Conservation (phyloP, 2,888 invertebrate genomes). For the Thecocarcelia acutangulata region DNA sequence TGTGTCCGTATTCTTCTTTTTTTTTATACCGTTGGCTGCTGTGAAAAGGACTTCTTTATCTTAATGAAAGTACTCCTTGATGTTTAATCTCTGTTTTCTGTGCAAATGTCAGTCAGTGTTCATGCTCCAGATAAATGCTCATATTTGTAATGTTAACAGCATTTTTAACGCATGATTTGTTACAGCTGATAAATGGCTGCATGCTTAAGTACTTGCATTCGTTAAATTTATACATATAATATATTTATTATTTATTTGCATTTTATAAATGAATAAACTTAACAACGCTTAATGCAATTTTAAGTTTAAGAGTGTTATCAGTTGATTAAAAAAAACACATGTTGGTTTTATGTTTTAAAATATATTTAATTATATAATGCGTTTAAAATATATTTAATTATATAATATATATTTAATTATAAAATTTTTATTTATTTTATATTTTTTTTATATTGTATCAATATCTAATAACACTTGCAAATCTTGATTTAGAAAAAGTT, state of each 20-base stretch:
- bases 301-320: not conserved
- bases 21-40: constrained; percentile 50
- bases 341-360: too few species aligned
- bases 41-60: constrained; percentile 68
- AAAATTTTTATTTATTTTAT: not conserved
- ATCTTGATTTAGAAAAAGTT: too few species aligned
- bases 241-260: constrained; percentile 19
- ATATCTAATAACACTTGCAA: too few species aligned
- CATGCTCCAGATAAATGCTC: constrained; percentile 25
- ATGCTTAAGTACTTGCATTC: constrained; percentile 25
- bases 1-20: constrained; percentile 5
- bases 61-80: constrained; percentile 71
- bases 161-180: constrained; percentile 63
- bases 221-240: constrained; percentile 1
- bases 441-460: too few species aligned
- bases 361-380: not conserved
- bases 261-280: constrained; percentile 16
- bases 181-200: constrained; percentile 32
- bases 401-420: not conserved
- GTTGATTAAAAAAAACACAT: too few species aligned
- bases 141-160: constrained; percentile 40
- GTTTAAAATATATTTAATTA: too few species aligned
- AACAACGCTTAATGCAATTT: not conserved
- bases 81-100: constrained; percentile 39
- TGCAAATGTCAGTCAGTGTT: constrained; percentile 24